Base-by-base conservation (phyloP, 2,113 vertebrate species). In the Oriolus oriolus region DNA sequence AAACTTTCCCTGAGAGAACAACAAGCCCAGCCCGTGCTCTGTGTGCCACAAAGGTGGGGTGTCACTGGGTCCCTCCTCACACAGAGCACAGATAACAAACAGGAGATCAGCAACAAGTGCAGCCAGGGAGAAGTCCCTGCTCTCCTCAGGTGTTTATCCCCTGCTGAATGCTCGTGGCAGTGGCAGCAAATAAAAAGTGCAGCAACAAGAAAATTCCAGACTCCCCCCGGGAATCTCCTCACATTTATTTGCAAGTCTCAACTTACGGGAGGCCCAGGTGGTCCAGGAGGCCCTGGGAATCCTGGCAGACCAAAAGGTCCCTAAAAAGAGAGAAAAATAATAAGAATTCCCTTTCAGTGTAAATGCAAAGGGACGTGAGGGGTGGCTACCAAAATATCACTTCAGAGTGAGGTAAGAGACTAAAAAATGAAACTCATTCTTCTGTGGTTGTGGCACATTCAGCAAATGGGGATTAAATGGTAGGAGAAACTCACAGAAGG, bases 221-320 rank as follows among this genome's bases (percentile, higher is more conserved):
- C 2, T 50, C 13, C 6, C 14, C 39, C 7, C 0, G 2, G 49
- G 41, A 81, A 70, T 86, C 71, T 81, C 81, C 56, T 81, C 12
- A 27, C 9, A 4, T 74, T 77, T 74, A 35, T 70, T 90, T 41
- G 16, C 14, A 73, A 53, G 13, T 47, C 20, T n/a, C 47, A 91
- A 99, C 99, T 98, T 98, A 99, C 99, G 3, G 99, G 98, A 65
- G 98, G 99, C 82, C 99, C 99, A 4, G 99, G 99, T 73, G 98
- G 97, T 61, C 99, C 99, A 14, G 98, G 89, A 64, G 98, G 98
- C 52, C 99, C 99, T 3, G 98, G 97, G 96, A 99, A 98, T 82
- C 99, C 99, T 57, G 98, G 92, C 69, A 98, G 98, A 95, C 99
- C 99, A 90, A 98, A 99, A 52, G 98, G 96, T 82, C 99, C 99